Conservation (phyloP, 2,797 vertebrate genomes). For the Anguilla anguilla region DNA sequence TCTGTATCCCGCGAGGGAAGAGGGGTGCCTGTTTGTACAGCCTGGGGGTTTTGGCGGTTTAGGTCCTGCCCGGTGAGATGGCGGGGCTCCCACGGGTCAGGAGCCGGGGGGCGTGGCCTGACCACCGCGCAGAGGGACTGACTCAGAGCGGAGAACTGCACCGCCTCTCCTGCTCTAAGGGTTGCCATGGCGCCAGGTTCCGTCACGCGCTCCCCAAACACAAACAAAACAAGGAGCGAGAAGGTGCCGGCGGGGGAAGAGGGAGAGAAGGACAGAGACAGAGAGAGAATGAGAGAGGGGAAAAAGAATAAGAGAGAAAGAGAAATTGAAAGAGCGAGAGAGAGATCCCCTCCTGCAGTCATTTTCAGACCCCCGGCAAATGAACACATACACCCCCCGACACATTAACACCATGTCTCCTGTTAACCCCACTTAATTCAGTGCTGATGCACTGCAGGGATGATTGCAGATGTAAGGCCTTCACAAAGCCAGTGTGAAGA, state of each 20-base stretch:
- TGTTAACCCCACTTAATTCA: too few species aligned
- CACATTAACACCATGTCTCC: too few species aligned
- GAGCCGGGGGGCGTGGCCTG: not conserved
- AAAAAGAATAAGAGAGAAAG: too few species aligned
- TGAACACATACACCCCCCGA: too few species aligned
- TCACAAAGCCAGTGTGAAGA: too few species aligned
- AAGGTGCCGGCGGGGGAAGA: not conserved
- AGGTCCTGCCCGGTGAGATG: not conserved
- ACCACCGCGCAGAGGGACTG: conserved; percentile 25
- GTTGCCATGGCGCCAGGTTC: conserved; percentile 56
- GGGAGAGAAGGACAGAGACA: not conserved
- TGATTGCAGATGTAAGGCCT: too few species aligned
- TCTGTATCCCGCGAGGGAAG: not conserved
- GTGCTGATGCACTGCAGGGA: too few species aligned
- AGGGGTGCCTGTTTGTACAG: not conserved
- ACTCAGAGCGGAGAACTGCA: conserved; percentile 54
- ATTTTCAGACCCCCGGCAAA: too few species aligned
- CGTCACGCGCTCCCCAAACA: conserved; percentile 50
- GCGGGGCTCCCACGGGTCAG: not conserved
- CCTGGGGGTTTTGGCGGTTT: not conserved
- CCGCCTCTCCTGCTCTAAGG: conserved; percentile 45
- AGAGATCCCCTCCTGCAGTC: too few species aligned
- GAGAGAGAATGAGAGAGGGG: not conserved
- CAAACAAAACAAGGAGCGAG: conserved; percentile 51
- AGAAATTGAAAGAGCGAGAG: too few species aligned